Base-by-base conservation (phyloP, 1,140 invertebrate species). In the Drosophila subpulchrella region DNA sequence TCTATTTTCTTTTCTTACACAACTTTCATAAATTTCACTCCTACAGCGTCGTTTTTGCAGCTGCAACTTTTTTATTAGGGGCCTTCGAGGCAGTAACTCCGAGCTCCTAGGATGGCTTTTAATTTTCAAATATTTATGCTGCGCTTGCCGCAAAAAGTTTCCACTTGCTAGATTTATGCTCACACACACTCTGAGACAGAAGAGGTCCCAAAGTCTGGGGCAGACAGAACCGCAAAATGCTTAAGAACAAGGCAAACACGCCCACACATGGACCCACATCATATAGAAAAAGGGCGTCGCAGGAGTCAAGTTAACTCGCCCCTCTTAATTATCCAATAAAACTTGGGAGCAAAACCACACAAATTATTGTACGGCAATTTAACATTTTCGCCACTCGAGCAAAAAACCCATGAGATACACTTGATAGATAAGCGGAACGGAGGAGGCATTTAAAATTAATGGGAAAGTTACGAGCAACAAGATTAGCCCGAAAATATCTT, bases 51-150 rank as follows among this genome's bases (percentile, higher is more conserved):
- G 41, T 59, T 74, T 44, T 72, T 65, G 54, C 36, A 20, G 56
- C 44, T 47, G 74, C 41, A 71, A 78, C 54, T 51, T 76, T 55
- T 62, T 60, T 61, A 44, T 53, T 68, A 32, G 27, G 15, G 27
- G 13, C 42, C 58, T 70, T 47, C 39, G 6, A 15, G 42, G 59
- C 15, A 39, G 46, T 41, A 50, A 62, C 61, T 66, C 24, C 32
- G 44, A 17, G 34, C 51, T 57, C 17, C 66, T 8, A 48, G 58
- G 48, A 62, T 71, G 58, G 78, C 78, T 85, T 84, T 86, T 86
- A 70, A 86, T 84, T 81, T 81, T 65, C 47, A 85, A 78, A 85
- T 85, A 85, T 81, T 84, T 84, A 81, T 81, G 77, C 62, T 65
- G 73, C 66, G 72, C 50, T 83, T 58, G 66, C 63, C 68, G 59